Conservation (phyloP, 2,113 vertebrate species). For the Scatophagus argus region DNA sequence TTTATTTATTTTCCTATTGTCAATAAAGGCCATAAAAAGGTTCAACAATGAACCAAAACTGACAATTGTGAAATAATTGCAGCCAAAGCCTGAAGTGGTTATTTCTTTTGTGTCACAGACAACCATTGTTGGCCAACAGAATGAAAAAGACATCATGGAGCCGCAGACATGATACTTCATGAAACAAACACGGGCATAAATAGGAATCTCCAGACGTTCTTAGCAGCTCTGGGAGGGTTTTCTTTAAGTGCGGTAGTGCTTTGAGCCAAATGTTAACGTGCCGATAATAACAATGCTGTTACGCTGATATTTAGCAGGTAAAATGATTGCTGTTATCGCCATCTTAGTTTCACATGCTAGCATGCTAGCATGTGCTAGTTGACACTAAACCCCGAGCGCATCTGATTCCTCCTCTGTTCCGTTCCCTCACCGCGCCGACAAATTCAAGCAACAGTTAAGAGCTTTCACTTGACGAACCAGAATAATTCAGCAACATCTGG, state of each 20-base stretch:
- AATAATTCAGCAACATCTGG: conserved; percentile 75
- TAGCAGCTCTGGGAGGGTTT: too few species aligned
- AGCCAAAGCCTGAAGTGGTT: background rate
- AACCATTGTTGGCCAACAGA: background rate
- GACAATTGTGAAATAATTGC: background rate
- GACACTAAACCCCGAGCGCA: background rate
- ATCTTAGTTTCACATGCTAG: background rate
- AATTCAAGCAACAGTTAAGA: conserved; percentile 49
- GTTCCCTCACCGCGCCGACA: conserved; percentile 18
- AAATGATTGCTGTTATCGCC: background rate
- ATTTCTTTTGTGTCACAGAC: background rate
- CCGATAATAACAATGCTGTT: too few species aligned
- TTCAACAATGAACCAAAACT: background rate
- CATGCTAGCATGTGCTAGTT: conserved; percentile 2
- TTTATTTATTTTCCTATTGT: background rate
- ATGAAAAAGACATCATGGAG: background rate
- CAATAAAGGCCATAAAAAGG: background rate
- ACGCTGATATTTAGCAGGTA: background rate
- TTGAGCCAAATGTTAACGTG: background rate
- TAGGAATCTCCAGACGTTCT: too few species aligned
- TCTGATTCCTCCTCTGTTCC: background rate
- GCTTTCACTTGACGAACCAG: conserved; percentile 55
- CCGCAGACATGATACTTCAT: background rate
- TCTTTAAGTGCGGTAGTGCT: too few species aligned
- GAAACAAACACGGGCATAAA: background rate